phyloP scores from a whole-genome alignment of 2,888 invertebrate species.

The Syrista parreyssii region DNA sequence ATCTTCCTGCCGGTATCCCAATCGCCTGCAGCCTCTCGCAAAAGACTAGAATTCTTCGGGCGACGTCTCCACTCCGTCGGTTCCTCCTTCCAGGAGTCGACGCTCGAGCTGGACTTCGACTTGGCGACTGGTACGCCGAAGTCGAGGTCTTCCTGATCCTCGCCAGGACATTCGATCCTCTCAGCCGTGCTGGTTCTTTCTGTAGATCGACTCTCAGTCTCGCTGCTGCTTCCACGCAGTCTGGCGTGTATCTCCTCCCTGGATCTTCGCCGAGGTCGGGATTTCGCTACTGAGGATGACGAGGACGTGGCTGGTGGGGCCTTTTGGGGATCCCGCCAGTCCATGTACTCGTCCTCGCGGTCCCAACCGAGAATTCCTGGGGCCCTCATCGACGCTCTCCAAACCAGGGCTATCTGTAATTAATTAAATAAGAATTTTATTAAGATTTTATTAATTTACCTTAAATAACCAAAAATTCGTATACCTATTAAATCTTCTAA shows the following conservation, averaged over 20 bases:
- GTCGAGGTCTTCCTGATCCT: slow-evolving; percentile 18
- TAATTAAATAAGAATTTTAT: background rate
- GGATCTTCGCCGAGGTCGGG: slow-evolving; percentile 50
- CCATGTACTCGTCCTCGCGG: slow-evolving; percentile 64
- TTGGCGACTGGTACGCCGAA: slow-evolving; percentile 41
- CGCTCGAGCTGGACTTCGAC: slow-evolving; percentile 53
- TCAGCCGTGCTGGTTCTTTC: background rate
- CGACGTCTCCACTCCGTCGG: slow-evolving; percentile 33
- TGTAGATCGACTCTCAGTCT: background rate
- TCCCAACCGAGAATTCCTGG: slow-evolving; percentile 64
- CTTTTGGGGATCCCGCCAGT: slow-evolving; percentile 65
- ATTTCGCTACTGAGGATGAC: slow-evolving; percentile 30
- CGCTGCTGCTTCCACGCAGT: background rate
- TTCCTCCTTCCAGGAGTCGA: slow-evolving; percentile 50
- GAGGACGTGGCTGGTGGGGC: slow-evolving; percentile 24
- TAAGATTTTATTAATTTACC: too few relatives aligned
- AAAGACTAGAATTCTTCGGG: slow-evolving; percentile 46
- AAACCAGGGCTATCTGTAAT: slow-evolving; percentile 62
- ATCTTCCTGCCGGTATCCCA: slow-evolving; percentile 28
- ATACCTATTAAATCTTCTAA: too few relatives aligned
- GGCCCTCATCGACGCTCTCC: slow-evolving; percentile 64
- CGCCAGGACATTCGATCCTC: background rate
- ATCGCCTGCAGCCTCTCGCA: slow-evolving; percentile 28
- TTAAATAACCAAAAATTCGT: too few relatives aligned
- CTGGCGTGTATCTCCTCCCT: slow-evolving; percentile 36